Conservation (phyloP, 2,797 vertebrate genomes). For the Bovichtus variegatus region DNA sequence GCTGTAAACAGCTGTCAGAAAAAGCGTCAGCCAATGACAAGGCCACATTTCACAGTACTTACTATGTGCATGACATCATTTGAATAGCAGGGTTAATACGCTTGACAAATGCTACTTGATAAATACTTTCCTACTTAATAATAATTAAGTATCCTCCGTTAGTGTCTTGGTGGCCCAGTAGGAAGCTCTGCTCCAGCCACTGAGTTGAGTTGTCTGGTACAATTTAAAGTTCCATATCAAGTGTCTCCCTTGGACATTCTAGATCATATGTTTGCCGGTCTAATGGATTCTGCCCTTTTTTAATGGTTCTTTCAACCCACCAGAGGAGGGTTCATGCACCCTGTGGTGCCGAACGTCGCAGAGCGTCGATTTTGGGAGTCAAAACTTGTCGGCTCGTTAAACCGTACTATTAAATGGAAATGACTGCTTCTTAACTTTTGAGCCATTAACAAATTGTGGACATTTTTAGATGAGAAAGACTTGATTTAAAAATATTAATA, state of each 20-base stretch:
- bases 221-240: slow-evolving; percentile 35
- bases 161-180: background rate
- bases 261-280: slow-evolving; percentile 28
- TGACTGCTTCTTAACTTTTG: slow-evolving; percentile 42
- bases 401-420: slow-evolving; percentile 46
- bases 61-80: background rate
- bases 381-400: slow-evolving; percentile 43
- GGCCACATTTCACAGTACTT: background rate
- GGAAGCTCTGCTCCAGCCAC: background rate
- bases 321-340: slow-evolving; percentile 41
- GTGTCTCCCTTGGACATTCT: slow-evolving; percentile 38
- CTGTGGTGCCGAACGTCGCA: slow-evolving; percentile 16
- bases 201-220: slow-evolving; percentile 2
- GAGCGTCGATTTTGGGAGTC: slow-evolving; percentile 35
- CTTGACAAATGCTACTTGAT: background rate
- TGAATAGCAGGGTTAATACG: background rate
- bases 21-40: background rate
- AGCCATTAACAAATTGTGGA: slow-evolving; percentile 5
- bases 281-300: slow-evolving; percentile 58
- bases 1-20: background rate
- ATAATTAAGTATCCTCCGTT: background rate
- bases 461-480: background rate
- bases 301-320: slow-evolving; percentile 52
- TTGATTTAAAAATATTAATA: background rate
- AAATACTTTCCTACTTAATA: background rate